Evolutionary conservation across 2,888 invertebrate species (phyloP).

Genomic region (Drosophila ustulata): DNA sequence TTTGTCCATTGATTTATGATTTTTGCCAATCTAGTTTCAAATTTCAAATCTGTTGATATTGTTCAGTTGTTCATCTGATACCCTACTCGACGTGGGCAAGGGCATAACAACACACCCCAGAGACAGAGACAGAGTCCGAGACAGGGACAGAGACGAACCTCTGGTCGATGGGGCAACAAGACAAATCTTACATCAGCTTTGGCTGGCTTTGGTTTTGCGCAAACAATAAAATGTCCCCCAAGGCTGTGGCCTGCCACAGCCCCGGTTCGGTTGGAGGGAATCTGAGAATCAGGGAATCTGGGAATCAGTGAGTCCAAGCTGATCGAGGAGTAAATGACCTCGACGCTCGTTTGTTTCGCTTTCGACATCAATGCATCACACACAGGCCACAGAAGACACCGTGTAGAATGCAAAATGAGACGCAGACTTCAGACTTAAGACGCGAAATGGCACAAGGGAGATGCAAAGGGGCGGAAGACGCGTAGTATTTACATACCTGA

Average conservation of each 20-base stretch:
- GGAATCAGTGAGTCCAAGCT: constrained; percentile 34
- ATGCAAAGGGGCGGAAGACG: constrained; percentile 13
- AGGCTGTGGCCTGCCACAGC: constrained; percentile 66
- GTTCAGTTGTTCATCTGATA: constrained; percentile 19
- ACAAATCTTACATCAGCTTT: constrained; percentile 78
- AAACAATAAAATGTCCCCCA: constrained; percentile 84
- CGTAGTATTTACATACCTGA: constrained; percentile 81
- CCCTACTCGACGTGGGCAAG: constrained; percentile 27
- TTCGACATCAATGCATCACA: constrained; percentile 81
- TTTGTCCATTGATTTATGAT: not conserved
- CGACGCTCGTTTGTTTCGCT: constrained; percentile 80
- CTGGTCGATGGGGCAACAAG: constrained; percentile 54
- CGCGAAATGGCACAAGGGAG: not conserved
- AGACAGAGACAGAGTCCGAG: constrained; percentile 27
- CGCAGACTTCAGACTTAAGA: constrained; percentile 14
- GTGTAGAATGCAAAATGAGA: constrained; percentile 32
- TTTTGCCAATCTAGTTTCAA: not conserved
- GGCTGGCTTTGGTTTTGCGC: constrained; percentile 56
- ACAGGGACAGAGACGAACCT: constrained; percentile 30
- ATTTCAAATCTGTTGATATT: not conserved
- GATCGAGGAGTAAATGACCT: constrained; percentile 78
- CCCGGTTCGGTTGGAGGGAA: constrained; percentile 36
- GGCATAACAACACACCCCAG: constrained; percentile 63
- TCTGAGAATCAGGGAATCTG: constrained; percentile 13
- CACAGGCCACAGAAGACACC: constrained; percentile 36